A percentile compares a stretch with the other conserved stretches of the same genome.
Conservation (phyloP, 2,113 vertebrate species). For the Ranitomeya imitator region DNA sequence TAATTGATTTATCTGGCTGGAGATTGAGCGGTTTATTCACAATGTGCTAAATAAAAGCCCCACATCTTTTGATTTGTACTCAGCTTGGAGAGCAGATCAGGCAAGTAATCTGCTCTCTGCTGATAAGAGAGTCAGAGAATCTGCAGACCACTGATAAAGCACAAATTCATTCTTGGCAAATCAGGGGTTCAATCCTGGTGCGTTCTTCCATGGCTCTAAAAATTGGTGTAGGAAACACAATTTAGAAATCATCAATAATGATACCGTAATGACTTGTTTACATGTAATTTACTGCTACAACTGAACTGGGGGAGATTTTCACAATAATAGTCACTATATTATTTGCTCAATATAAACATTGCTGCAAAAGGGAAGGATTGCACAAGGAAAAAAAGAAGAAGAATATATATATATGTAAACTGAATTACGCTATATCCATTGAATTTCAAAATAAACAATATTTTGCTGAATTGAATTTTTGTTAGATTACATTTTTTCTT, state of each 20-base stretch:
- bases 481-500: neutral
- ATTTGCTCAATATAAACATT: neutral
- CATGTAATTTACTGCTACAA: neutral
- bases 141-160: constrained; percentile 87
- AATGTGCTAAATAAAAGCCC: constrained; percentile 60
- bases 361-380: neutral
- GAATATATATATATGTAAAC: neutral
- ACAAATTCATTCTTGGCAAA: constrained; percentile 61
- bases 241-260: constrained; percentile 3
- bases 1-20: constrained; percentile 71
- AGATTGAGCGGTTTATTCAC: constrained; percentile 64
- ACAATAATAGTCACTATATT: neutral
- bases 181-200: constrained; percentile 38
- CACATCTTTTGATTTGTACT: constrained; percentile 76
- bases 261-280: constrained; percentile 37
- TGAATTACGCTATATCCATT: neutral
- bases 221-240: constrained; percentile 11
- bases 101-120: constrained; percentile 81
- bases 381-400: neutral
- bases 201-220: neutral
- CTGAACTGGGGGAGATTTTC: neutral
- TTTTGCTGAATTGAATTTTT: neutral
- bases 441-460: neutral
- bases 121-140: constrained; percentile 87
- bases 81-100: constrained; percentile 77